These are phyloP conservation scores for Pristiophorus japonicus DNA, from an alignment of 2,113 vertebrate species.

Conservation along the genomic window DNA sequence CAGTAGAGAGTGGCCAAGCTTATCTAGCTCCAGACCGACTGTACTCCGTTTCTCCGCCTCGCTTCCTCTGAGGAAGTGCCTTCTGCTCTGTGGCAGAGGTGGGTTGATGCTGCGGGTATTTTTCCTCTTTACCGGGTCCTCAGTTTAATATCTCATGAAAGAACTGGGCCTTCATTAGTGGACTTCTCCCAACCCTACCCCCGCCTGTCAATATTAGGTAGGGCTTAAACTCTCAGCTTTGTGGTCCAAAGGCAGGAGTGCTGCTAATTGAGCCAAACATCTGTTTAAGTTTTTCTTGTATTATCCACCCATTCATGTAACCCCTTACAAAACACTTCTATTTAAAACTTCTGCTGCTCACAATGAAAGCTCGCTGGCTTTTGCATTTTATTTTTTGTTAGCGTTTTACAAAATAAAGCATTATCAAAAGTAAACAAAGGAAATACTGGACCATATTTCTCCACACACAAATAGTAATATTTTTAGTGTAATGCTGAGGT, in stretches of 20 bases:
- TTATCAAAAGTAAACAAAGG: background rate
- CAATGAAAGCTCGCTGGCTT: background rate
- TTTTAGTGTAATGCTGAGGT: background rate
- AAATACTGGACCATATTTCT: background rate
- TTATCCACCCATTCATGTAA: constrained; percentile 34
- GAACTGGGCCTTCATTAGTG: background rate
- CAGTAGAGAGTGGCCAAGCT: background rate
- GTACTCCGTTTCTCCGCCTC: background rate
- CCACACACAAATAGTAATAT: background rate
- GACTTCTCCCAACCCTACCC: background rate
- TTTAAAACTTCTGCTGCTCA: background rate
- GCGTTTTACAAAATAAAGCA: background rate
- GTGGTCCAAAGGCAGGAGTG: constrained; percentile 2
- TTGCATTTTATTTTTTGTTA: background rate
- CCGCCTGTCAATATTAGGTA: background rate
- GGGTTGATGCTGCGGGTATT: background rate
- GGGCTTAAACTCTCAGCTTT: background rate
- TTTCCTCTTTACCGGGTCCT: background rate
- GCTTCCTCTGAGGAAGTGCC: background rate
- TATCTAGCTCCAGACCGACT: no score
- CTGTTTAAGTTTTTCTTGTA: constrained; percentile 37
- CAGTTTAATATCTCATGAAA: background rate
- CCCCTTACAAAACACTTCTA: background rate
- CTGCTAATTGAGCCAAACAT: constrained; percentile 32
- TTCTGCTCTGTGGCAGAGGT: background rate